Percentiles rank a stretch among this genome's conserved stretches.
Evolutionary conservation across 2,888 invertebrate species (phyloP).

Genomic region (Ecdyonurus torrentis): DNA sequence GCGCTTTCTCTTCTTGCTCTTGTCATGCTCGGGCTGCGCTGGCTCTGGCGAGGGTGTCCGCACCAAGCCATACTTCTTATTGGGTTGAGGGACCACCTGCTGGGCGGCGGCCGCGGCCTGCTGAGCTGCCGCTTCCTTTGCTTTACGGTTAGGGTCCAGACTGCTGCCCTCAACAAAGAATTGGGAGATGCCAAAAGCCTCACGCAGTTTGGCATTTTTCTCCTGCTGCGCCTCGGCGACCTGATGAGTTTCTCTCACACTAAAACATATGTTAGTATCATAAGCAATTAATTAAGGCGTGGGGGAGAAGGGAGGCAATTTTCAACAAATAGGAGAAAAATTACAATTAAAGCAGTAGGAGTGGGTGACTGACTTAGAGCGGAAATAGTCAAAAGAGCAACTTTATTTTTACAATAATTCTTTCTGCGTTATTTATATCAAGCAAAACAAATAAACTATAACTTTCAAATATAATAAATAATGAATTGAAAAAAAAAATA

Average conservation of each 20-base stretch:
- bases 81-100: conserved; percentile 26
- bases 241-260: conserved; percentile 90
- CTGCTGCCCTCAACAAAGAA: conserved; percentile 89
- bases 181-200: conserved; percentile 89
- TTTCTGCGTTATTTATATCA: too few species aligned
- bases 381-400: too few species aligned
- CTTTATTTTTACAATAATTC: too few species aligned
- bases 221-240: conserved; percentile 90
- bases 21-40: conserved; percentile 21
- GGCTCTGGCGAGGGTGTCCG: conserved; percentile 50
- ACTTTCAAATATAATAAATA: too few species aligned
- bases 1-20: conserved; percentile 26
- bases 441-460: too few species aligned
- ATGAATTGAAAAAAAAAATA: too few species aligned
- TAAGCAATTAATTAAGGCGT: too few species aligned
- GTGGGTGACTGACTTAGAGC: too few species aligned
- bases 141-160: conserved; percentile 63
- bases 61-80: conserved; percentile 50
- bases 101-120: conserved; percentile 24
- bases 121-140: conserved; percentile 30
- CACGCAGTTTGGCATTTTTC: conserved; percentile 82
- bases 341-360: too few species aligned
- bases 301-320: too few species aligned
- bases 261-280: conserved; percentile 24
- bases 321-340: too few species aligned